These are phyloP conservation scores for Ctenopoma kingsleyae DNA, from an alignment of 2,797 vertebrate genomes.

Conservation along the genomic window DNA sequence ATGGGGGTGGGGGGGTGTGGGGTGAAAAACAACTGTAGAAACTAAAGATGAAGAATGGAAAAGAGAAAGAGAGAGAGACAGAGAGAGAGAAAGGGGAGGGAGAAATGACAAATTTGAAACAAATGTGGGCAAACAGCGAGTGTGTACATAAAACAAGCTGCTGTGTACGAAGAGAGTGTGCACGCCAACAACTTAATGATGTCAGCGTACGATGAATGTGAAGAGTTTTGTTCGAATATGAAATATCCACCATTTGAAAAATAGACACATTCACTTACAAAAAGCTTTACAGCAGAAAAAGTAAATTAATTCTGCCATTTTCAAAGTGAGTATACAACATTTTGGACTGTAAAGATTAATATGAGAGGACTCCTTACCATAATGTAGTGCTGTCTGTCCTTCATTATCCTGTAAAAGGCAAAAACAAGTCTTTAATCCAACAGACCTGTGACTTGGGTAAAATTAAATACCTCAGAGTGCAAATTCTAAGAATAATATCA, in stretches of 20 bases:
- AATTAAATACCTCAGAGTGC: conserved; percentile 25
- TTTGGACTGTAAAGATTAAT: conserved; percentile 10
- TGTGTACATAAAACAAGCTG: conserved; percentile 35
- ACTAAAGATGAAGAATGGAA: conserved; percentile 55
- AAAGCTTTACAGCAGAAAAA: conserved; percentile 22
- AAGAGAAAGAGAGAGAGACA: conserved; percentile 7
- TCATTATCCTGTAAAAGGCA: conserved; percentile 91
- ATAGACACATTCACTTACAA: conserved; percentile 4
- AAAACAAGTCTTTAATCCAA: conserved; percentile 57
- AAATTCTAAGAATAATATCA: conserved; percentile 25
- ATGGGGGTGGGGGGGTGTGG: conserved; percentile 35
- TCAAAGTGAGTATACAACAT: conserved; percentile 11
- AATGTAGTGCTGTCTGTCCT: conserved; percentile 97
- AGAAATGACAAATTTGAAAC: conserved; percentile 42
- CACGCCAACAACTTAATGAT: conserved; percentile 31
- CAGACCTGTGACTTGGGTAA: conserved; percentile 20
- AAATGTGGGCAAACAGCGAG: conserved; percentile 35
- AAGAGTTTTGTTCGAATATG: conserved; percentile 19
- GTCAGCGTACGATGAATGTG: conserved; percentile 33
- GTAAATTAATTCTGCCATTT: background rate
- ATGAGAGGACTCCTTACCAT: conserved; percentile 88
- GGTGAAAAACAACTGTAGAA: conserved; percentile 44
- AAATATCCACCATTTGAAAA: conserved; percentile 24
- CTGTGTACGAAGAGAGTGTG: conserved; percentile 22
- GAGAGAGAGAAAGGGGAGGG: conserved; percentile 11